A percentile compares a stretch with the other conserved stretches of the same genome.
These are phyloP conservation scores for Xyrauchen texanus DNA, from an alignment of 2,113 vertebrate species.

Conservation along the genomic window DNA sequence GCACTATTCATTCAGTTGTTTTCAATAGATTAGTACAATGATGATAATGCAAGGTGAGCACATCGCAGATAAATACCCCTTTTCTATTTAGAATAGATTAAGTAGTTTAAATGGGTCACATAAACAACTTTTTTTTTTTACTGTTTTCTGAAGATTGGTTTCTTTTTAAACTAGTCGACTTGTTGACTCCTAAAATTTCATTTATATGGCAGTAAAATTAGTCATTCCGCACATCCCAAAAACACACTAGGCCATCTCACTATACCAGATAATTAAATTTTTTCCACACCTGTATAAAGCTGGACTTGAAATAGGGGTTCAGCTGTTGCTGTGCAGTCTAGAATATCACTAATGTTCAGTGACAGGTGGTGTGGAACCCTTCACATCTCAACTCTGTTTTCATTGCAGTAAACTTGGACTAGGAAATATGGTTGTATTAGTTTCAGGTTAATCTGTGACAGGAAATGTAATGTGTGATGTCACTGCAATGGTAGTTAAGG, in stretches of 20 bases:
- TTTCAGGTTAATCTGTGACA: conserved; percentile 20
- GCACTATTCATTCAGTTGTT: no score
- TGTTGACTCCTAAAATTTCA: no score
- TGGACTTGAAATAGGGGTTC: conserved; percentile 1
- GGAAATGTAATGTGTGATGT: conserved; percentile 38
- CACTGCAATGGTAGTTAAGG: conserved; percentile 18
- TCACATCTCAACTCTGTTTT: conserved; percentile 18
- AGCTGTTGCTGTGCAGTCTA: neutral
- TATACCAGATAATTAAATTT: neutral
- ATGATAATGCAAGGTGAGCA: no score
- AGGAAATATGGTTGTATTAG: conserved; percentile 27
- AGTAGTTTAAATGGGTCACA: no score
- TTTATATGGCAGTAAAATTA: no score
- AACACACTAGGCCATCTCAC: neutral
- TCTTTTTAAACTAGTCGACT: no score
- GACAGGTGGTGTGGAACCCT: conserved; percentile 26
- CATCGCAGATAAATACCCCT: no score
- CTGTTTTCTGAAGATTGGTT: no score
- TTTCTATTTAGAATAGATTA: no score
- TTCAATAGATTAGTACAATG: no score
- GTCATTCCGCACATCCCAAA: no score
- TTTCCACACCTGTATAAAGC: neutral
- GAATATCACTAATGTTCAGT: neutral
- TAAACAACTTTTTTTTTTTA: no score
- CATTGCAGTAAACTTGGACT: conserved; percentile 4